These are phyloP conservation scores for Folsomia manolachei DNA, from an alignment of 2,888 invertebrate genomes.

Conservation along the genomic window DNA sequence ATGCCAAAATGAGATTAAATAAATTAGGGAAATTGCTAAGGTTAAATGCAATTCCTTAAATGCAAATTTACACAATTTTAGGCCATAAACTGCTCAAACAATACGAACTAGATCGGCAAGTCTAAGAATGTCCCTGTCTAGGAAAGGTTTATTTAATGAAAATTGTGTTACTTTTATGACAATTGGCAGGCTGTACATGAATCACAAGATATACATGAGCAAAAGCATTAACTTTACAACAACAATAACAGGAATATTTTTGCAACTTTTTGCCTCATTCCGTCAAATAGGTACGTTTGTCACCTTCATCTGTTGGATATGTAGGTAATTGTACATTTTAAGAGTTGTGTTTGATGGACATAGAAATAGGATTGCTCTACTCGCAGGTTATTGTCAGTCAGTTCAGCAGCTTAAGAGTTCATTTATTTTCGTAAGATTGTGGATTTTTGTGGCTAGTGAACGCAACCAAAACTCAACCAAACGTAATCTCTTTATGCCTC, in stretches of 20 bases:
- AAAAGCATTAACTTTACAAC: not conserved
- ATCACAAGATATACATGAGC: not conserved
- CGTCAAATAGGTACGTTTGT: conserved; percentile 1
- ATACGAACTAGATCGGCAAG: conserved; percentile 5
- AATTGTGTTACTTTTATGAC: not conserved
- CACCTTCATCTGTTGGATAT: not conserved
- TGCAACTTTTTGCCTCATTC: not conserved
- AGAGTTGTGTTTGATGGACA: not conserved
- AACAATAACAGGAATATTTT: not conserved
- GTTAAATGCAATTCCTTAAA: not conserved
- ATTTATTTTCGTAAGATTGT: not conserved
- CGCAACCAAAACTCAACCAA: conserved; percentile 23
- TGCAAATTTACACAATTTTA: not conserved
- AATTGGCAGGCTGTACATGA: not conserved
- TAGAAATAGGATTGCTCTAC: not conserved
- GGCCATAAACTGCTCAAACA: not conserved
- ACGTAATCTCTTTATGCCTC: conserved; percentile 15
- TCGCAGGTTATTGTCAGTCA: not conserved
- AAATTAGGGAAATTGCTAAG: not conserved
- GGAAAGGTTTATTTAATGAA: not conserved
- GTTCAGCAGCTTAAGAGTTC: too few relatives aligned
- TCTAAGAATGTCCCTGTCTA: not conserved
- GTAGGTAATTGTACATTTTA: not conserved
- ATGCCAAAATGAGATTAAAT: conserved; percentile 2
- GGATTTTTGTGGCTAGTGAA: conserved; percentile 1